Evolutionary conservation across 2,888 invertebrate species (phyloP), one percentile per base, ranked within the genome.

Genomic region (Bombylius major): DNA sequence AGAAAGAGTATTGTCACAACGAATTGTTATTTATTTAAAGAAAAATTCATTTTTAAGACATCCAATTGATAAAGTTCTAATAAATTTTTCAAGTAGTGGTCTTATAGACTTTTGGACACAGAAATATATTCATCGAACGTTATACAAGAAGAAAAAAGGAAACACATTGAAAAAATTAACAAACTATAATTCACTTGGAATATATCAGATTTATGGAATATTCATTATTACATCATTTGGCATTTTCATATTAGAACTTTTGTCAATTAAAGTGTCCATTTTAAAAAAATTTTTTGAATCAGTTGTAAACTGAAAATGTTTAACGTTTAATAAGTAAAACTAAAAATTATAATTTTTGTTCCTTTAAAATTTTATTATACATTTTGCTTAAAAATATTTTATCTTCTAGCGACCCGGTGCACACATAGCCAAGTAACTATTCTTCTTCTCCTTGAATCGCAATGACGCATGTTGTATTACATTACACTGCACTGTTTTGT

Each of bases 1-100:
- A 13, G 56, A 56, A 44, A 31, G 47, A 33, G 34, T 56, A 6
- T 44, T 53, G 4, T 31, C 50, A 7, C 53, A 53, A 47, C 47
- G 46, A n/a, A 44, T 52, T 39, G 46, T 39, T 5, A 50, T 42
- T 4, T 42, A 42, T 42, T 42, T 42, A 5, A 4, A 42, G 1
- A 42, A 42, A 11, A 11, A 42, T 42, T 42, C 39, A 42, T 42
- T 11, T 42, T 11, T 42, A 42, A 42, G 11, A 11, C 8, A 42
- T 11, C 8, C 11, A 11, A 11, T 42, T 42, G 39, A 42, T 42
- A 11, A 1, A 11, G 11, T 42, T 42, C 11, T 42, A 42, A 42
- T 42, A 11, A 42, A 42, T 42, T 42, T 42, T 42, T 42, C 11
- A 11, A 42, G 39, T 42, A 42, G 39, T 11, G 39, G 39, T 11